A percentile compares a stretch with the other conserved stretches of the same genome.
phyloP scores from a whole-genome alignment of 2,797 vertebrate genomes.

The Champsocephalus esox region DNA sequence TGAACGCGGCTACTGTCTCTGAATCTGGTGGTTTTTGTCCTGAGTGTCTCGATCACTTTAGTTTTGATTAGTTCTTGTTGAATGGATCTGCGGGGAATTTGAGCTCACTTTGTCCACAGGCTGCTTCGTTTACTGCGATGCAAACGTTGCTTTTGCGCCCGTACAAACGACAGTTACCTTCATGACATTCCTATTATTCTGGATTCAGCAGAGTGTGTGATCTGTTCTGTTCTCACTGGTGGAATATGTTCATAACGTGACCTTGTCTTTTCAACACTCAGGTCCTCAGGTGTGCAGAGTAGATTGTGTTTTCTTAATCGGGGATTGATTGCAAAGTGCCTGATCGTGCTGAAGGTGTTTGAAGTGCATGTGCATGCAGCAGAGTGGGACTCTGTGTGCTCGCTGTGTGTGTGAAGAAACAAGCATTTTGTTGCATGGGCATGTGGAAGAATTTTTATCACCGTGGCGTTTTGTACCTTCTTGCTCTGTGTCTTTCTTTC shows the following conservation, averaged over 20 bases:
- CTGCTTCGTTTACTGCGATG: too few relatives aligned
- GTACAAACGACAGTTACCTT: too few relatives aligned
- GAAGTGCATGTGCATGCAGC: constrained; percentile 80
- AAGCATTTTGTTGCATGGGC: constrained; percentile 72
- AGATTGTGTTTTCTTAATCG: constrained; percentile 44
- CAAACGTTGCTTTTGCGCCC: too few relatives aligned
- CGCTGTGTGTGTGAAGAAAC: constrained; percentile 51
- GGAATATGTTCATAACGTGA: constrained; percentile 39
- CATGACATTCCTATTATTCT: constrained; percentile 22
- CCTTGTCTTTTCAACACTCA: constrained; percentile 59
- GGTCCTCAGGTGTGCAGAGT: constrained; percentile 49
- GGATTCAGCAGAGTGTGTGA: constrained; percentile 11
- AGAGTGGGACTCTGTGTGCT: constrained; percentile 59
- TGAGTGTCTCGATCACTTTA: too few relatives aligned
- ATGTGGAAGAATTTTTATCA: constrained; percentile 57
- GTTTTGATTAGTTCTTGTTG: too few relatives aligned
- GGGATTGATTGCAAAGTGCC: constrained; percentile 44
- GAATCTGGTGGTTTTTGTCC: too few relatives aligned
- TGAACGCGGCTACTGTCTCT: too few relatives aligned
- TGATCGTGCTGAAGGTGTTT: constrained; percentile 34
- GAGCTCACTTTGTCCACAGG: too few relatives aligned
- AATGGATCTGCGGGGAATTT: too few relatives aligned
- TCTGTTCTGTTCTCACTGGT: constrained; percentile 28
- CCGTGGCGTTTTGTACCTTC: constrained; percentile 5
- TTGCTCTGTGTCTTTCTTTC: constrained; percentile 10